A percentile compares a stretch with the other conserved stretches of the same genome.
Evolutionary conservation across 2,797 vertebrate species (phyloP).

Genomic region (Onychomys arenicola): DNA sequence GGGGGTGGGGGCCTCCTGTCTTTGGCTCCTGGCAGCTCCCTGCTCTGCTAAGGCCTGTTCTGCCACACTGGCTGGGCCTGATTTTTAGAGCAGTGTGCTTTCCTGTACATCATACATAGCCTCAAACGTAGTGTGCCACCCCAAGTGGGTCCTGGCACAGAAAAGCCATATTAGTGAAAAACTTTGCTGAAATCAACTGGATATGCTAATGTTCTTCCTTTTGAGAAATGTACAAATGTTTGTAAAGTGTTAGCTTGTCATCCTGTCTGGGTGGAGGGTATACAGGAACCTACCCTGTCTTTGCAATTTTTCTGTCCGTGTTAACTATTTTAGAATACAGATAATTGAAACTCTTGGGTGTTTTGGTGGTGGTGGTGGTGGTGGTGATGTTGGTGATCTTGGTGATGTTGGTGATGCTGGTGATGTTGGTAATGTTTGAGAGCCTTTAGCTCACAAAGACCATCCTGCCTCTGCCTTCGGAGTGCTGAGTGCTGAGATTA

Average conservation of each 20-base stretch:
- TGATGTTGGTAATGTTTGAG: background rate
- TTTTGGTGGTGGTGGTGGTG: background rate
- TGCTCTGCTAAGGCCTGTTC: background rate
- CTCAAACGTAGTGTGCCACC: background rate
- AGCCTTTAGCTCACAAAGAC: background rate
- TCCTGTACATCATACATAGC: background rate
- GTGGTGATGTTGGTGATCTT: background rate
- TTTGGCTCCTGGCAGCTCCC: background rate
- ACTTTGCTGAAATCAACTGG: rapidly evolving
- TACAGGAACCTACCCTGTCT: background rate
- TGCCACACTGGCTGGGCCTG: background rate
- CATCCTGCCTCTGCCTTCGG: background rate
- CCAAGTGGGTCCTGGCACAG: background rate
- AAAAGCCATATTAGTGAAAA: background rate
- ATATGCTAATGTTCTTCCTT: background rate
- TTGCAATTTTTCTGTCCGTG: background rate
- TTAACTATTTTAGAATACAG: background rate
- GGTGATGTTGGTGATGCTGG: background rate
- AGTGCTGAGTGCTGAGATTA: background rate
- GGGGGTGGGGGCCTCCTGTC: background rate
- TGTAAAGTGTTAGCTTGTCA: background rate
- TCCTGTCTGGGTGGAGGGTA: background rate
- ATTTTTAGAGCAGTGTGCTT: background rate
- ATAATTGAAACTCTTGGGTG: background rate
- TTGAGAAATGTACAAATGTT: background rate